These are phyloP conservation scores for Tapera naevia DNA, from an alignment of 2,797 vertebrate species.

Conservation along the genomic window DNA sequence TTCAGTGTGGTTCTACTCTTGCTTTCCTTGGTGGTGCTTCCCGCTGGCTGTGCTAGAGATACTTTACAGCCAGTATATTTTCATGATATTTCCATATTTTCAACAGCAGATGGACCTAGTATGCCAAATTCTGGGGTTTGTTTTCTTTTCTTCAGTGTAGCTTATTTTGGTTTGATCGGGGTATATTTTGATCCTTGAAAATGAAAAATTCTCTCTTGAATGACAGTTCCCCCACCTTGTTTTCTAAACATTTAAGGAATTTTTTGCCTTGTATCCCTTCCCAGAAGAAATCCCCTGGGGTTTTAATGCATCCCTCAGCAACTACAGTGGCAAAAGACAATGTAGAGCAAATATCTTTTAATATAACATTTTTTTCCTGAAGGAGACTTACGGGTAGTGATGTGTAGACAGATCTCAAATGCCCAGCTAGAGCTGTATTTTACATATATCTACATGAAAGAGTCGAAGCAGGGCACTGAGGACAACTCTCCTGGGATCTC, in stretches of 20 bases:
- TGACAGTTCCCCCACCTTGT: not conserved
- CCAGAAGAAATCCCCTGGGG: not conserved
- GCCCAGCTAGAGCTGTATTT: rapidly evolving
- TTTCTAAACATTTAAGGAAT: not conserved
- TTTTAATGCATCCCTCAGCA: not conserved
- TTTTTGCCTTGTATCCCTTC: not conserved
- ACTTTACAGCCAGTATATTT: not conserved
- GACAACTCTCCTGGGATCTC: not conserved
- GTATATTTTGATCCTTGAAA: not conserved
- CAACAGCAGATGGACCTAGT: slow-evolving; percentile 51
- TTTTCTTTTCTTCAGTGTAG: not conserved
- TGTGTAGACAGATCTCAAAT: not conserved
- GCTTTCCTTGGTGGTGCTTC: not conserved
- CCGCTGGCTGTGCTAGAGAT: not conserved
- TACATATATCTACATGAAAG: rapidly evolving
- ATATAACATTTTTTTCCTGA: rapidly evolving
- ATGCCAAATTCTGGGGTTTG: not conserved
- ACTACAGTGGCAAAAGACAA: not conserved
- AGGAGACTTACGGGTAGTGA: not conserved
- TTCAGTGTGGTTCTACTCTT: not conserved
- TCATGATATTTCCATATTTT: not conserved
- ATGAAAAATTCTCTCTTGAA: not conserved
- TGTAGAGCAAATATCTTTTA: not conserved
- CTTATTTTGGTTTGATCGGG: not conserved
- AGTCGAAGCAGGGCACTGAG: not conserved